phyloP scores from a whole-genome alignment of 2,888 invertebrate species.

The Trachelus tabidus region DNA sequence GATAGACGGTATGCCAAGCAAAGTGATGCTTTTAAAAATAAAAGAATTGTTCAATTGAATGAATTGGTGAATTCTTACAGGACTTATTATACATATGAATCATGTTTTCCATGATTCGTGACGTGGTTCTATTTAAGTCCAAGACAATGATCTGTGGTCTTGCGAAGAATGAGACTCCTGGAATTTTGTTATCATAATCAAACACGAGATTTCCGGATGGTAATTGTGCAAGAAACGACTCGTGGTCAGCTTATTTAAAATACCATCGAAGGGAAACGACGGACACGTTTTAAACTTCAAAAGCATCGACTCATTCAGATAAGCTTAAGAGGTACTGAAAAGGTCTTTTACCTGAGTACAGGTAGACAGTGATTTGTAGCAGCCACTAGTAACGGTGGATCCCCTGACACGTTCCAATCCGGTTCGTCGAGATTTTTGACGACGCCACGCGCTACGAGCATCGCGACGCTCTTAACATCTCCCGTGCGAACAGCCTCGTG shows the following conservation, averaged over 20 bases:
- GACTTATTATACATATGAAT: neutral
- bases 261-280: neutral
- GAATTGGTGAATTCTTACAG: neutral
- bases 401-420: constrained; percentile 60
- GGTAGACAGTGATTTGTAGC: constrained; percentile 55
- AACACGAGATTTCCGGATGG: neutral
- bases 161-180: neutral
- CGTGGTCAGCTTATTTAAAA: neutral
- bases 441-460: constrained; percentile 41
- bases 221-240: neutral
- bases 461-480: constrained; percentile 44
- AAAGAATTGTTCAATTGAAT: neutral
- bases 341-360: constrained; percentile 49
- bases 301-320: neutral
- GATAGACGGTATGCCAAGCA: neutral
- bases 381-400: constrained; percentile 60
- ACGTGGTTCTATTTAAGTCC: neutral
- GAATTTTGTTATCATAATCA: neutral
- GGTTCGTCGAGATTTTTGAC: constrained; percentile 57
- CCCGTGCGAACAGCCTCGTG: constrained; percentile 53
- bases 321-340: neutral
- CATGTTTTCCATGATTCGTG: neutral
- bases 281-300: neutral
- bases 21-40: neutral
- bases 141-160: neutral